Conservation (phyloP, 2,797 vertebrate genomes). For the Pseudocheirus occidentalis region DNA sequence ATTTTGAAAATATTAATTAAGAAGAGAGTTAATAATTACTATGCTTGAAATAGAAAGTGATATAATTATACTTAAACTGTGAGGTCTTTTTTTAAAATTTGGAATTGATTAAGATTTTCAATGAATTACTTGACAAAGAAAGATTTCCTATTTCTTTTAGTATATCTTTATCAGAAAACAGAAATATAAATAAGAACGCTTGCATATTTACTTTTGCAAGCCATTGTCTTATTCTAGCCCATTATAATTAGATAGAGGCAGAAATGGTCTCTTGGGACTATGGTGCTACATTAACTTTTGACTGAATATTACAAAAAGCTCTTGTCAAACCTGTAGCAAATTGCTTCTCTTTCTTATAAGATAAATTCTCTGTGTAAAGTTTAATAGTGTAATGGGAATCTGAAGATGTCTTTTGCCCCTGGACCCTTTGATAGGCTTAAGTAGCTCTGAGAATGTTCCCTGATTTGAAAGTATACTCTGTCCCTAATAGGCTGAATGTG, state of each 20-base stretch:
- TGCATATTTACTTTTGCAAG: conserved; percentile 60
- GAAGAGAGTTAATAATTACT: conserved; percentile 83
- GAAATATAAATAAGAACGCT: conserved; percentile 48
- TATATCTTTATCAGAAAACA: conserved; percentile 60
- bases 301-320: background rate
- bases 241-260: conserved; percentile 28
- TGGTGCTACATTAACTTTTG: background rate
- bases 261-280: conserved; percentile 18
- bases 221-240: conserved; percentile 16
- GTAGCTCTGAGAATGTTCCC: no score
- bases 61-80: conserved; percentile 83
- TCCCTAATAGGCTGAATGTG: no score
- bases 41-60: conserved; percentile 70
- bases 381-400: no score
- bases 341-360: background rate
- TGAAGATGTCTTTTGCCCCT: no score
- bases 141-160: conserved; percentile 67
- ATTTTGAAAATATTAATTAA: conserved; percentile 84
- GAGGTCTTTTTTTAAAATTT: conserved; percentile 73
- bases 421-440: no score
- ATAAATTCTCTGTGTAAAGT: background rate
- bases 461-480: no score
- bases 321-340: conserved; percentile 15
- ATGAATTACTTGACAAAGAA: conserved; percentile 71
- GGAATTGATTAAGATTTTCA: conserved; percentile 80